Evolutionary conservation across 1,140 invertebrate species (phyloP), one percentile per base, ranked within the genome.

Genomic region (Cheumatopsyche charites): DNA sequence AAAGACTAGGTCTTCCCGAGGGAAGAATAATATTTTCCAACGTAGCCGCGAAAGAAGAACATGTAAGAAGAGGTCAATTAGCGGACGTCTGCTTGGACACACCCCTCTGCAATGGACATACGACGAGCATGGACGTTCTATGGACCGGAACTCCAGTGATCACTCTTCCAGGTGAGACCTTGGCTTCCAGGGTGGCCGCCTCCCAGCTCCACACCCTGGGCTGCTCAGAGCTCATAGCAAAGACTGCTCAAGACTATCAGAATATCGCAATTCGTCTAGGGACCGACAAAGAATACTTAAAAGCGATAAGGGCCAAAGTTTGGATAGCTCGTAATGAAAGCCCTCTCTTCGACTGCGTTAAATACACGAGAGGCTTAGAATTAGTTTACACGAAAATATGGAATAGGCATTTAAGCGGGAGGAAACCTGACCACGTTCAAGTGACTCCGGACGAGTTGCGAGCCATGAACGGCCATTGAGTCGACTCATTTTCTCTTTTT

Each of bases 61-160:
- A 99, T 80, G 98, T 99, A 0, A 86, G 98, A 36, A 87, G 98
- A 25, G 98, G 98, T 0, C 98, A 99, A 81, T 84, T 99, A 52
- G 96, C 97, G 7, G 98, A 99, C 84, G 94, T 99, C 29, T 99
- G 98, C 77, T 84, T 99, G 5, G 98, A 99, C 82, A 99, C 98
- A 0, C 97, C 97, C 0, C 86, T 99, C 0, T 99, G 98, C 79
- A 99, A 99, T 85, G 98, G 98, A n/a, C 98, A 99, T 80, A 99
- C 98, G 0, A 99, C 98, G 2, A 97, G 96, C 73, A 99, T 99
- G 98, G 98, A 99, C 82, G 97, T 99, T 11, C 83, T 99, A 43
- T 99, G 97, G 97, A 98, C 98, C 0, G 98, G 98, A 55, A 99
- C 97, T 1, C 98, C 98, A 0, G 97, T 99, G 77, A 92, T 99